Percentiles rank a stretch among this genome's conserved stretches.
phyloP scores from a whole-genome alignment of 1,140 invertebrate species.

The Philotrypesis tridentata region DNA sequence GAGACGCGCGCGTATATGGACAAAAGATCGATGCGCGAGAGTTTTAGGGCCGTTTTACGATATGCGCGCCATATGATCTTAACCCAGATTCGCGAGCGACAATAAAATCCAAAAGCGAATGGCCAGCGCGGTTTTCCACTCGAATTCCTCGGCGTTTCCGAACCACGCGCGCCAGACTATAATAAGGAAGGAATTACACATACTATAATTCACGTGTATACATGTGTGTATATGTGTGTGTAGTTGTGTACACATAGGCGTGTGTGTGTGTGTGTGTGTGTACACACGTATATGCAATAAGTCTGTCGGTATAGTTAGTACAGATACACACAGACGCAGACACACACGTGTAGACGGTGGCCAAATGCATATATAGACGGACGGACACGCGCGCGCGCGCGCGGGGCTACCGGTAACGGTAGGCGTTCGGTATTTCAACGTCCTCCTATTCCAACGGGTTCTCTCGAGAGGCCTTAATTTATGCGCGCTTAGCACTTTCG shows the following conservation, averaged over 20 bases:
- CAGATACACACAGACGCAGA: too few relatives aligned
- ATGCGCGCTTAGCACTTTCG: conserved; percentile 21
- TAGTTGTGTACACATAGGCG: not conserved
- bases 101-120: not conserved
- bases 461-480: conserved; percentile 13
- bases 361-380: too few relatives aligned
- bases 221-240: not conserved
- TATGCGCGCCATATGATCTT: not conserved
- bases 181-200: not conserved
- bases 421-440: not conserved
- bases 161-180: too few relatives aligned
- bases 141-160: not conserved
- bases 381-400: not conserved
- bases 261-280: not conserved
- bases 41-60: too few relatives aligned
- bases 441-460: conserved; percentile 33
- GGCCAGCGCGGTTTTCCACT: not conserved
- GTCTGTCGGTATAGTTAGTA: too few relatives aligned
- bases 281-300: not conserved
- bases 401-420: conserved; percentile 18
- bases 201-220: not conserved
- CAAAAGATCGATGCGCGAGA: not conserved
- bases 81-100: not conserved
- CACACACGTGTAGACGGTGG: too few relatives aligned
- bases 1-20: not conserved